Evolutionary conservation across 2,888 invertebrate genomes (phyloP).

Genomic region (Eupelmus urozonus): DNA sequence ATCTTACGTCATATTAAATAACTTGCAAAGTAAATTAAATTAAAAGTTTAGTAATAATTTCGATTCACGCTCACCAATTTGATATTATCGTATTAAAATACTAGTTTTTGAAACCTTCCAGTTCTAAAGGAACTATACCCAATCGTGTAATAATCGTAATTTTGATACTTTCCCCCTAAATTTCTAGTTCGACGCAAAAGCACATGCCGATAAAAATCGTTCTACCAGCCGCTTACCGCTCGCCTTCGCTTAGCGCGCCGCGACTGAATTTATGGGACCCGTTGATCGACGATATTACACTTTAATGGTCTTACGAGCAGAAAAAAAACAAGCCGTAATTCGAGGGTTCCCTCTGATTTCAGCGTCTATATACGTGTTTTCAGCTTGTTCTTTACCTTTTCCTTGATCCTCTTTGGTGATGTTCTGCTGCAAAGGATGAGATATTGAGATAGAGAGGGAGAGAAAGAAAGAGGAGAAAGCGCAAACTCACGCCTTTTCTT

Average conservation of each 20-base stretch:
- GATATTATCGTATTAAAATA: too few species aligned
- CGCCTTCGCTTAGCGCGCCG: too few species aligned
- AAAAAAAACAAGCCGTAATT: not conserved
- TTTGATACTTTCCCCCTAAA: not conserved
- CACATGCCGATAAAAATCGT: conserved; percentile 38
- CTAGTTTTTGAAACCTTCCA: too few species aligned
- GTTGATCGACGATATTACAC: conserved; percentile 51
- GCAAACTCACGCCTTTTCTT: not conserved
- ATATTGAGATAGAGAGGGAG: too few species aligned
- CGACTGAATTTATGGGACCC: not conserved
- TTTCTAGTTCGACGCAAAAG: not conserved
- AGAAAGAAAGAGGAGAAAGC: not conserved
- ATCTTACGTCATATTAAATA: too few species aligned
- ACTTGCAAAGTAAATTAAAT: too few species aligned
- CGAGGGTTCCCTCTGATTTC: too few species aligned
- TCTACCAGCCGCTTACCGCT: not conserved
- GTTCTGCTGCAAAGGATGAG: too few species aligned
- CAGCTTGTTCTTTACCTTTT: conserved; percentile 3
- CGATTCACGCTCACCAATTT: too few species aligned
- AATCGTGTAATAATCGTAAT: too few species aligned
- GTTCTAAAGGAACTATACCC: too few species aligned
- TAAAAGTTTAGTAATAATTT: too few species aligned
- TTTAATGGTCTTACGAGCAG: conserved; percentile 45
- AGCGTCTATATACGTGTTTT: not conserved
- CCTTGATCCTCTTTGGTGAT: not conserved